Conservation (phyloP, 2,797 vertebrate genomes). For the Falco berigora region DNA sequence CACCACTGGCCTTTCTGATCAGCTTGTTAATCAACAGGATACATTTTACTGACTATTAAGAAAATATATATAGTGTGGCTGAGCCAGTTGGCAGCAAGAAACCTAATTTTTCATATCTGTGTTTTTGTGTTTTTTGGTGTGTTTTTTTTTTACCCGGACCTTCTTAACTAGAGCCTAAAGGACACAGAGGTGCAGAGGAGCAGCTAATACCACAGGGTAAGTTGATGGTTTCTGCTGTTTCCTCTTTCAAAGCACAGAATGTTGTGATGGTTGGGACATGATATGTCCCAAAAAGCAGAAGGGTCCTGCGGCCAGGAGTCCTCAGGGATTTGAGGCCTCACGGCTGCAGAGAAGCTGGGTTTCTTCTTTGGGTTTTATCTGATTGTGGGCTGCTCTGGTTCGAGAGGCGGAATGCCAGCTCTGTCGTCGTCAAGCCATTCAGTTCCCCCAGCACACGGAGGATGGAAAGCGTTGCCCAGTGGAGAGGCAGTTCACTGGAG, state of each 20-base stretch:
- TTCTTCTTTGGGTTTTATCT: neutral
- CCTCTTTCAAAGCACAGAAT: neutral
- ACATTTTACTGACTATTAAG: conserved; percentile 21
- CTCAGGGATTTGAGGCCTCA: neutral
- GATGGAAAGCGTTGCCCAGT: neutral
- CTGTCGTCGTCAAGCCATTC: neutral
- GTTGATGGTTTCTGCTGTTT: neutral
- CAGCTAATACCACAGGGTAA: conserved; percentile 54
- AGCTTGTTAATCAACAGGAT: conserved; percentile 53
- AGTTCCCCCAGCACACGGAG: neutral
- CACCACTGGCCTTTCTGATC: conserved; percentile 19
- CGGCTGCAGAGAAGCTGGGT: neutral
- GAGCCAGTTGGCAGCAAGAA: conserved; percentile 31
- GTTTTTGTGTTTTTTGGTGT: neutral
- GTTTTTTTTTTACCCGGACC: neutral
- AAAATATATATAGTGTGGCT: neutral
- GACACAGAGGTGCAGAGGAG: conserved; percentile 42
- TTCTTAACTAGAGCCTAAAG: conserved; percentile 37
- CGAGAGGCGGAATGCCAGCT: neutral
- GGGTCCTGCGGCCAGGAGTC: neutral
- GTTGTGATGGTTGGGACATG: neutral
- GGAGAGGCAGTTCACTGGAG: neutral
- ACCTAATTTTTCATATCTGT: conserved; percentile 7
- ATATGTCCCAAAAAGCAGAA: neutral
- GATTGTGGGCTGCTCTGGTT: neutral